phyloP scores from a whole-genome alignment of 2,797 vertebrate species.

The Aselliscus stoliczkanus region DNA sequence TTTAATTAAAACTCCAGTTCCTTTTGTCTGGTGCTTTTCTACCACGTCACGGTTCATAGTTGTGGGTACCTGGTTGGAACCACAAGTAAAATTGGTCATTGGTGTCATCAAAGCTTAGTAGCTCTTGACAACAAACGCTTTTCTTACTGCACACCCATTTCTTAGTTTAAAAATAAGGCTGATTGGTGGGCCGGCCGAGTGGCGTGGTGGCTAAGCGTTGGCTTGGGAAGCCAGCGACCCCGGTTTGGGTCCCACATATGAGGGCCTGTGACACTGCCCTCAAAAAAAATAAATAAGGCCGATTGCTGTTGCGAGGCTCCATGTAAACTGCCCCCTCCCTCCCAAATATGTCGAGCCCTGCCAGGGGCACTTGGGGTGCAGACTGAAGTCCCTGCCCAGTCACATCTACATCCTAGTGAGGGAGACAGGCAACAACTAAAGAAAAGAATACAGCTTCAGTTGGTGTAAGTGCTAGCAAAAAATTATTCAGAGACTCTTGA shows the following conservation, averaged over 20 bases:
- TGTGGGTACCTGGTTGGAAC: neutral
- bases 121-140: neutral
- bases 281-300: neutral
- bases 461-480: neutral
- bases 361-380: accelerated
- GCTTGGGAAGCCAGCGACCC: no score
- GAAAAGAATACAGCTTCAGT: neutral
- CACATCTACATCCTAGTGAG: neutral
- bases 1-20: neutral
- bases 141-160: neutral
- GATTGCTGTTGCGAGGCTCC: neutral
- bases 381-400: neutral
- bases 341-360: neutral
- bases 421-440: neutral
- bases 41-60: accelerated
- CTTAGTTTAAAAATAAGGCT: neutral
- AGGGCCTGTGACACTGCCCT: no score
- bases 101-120: neutral
- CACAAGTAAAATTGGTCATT: neutral
- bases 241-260: no score
- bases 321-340: neutral
- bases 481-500: neutral
- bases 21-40: neutral
- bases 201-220: no score
- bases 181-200: neutral